Evolutionary conservation across 1,140 invertebrate species (phyloP).

Genomic region (Mercenaria mercenaria): DNA sequence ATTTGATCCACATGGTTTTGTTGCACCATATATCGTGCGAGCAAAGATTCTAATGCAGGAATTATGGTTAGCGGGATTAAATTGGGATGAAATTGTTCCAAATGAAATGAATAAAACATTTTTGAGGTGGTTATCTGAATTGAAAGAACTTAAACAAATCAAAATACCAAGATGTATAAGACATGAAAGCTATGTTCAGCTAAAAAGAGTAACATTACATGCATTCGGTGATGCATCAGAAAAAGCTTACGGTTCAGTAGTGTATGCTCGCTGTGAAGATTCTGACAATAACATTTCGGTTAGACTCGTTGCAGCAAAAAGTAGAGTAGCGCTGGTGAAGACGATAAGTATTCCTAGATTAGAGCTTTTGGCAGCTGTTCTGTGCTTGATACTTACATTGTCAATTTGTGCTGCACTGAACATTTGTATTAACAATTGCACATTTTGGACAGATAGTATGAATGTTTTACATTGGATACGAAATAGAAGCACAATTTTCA

Average conservation of each 20-base stretch:
- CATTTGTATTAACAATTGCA: background rate
- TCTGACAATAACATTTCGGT: too few relatives aligned
- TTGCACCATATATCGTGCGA: slow-evolving; percentile 30
- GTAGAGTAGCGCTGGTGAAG: slow-evolving; percentile 28
- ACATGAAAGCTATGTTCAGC: too few relatives aligned
- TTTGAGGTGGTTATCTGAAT: slow-evolving; percentile 1
- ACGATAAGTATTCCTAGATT: slow-evolving; percentile 10
- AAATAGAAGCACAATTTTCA: background rate
- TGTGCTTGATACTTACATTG: slow-evolving; percentile 9
- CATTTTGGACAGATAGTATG: slow-evolving; percentile 16
- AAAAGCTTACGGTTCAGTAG: background rate
- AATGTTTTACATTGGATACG: background rate
- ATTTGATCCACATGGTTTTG: slow-evolving; percentile 43
- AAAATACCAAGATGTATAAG: background rate
- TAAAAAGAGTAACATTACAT: background rate
- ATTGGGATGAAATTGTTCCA: slow-evolving; percentile 23
- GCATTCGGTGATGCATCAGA: slow-evolving; percentile 32
- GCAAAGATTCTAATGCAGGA: slow-evolving; percentile 47
- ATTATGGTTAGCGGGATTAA: slow-evolving; percentile 20
- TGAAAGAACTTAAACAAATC: background rate
- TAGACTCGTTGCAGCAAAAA: slow-evolving; percentile 8
- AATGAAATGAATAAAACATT: background rate
- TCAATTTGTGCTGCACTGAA: background rate
- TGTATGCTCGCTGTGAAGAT: too few relatives aligned
- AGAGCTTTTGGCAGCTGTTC: too few relatives aligned